Base-by-base conservation (phyloP, 2,113 vertebrate genomes). In the Stigmatopora nigra region DNA sequence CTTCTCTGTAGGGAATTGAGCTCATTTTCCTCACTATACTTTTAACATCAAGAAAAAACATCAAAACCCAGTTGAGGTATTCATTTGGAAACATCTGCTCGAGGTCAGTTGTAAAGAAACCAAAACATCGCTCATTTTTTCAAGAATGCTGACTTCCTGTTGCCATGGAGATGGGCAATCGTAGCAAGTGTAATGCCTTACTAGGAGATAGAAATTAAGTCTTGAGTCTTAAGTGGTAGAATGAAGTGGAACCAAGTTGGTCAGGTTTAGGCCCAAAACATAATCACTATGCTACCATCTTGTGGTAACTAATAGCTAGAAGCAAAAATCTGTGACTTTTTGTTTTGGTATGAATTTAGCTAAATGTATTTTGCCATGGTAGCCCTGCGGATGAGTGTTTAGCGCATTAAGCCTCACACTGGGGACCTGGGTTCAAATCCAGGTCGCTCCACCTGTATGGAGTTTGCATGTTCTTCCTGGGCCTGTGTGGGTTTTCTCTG, bases 211-310 rank as follows among this genome's bases (percentile, higher is more conserved):
- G 64, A 80, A 65, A 51, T 60, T 71, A 52, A 55, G 35, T 38
- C 25, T 45, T 61, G 46, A 68, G 69, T 70, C 66, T 65, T 72
- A 57, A 75, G 25, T 59, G 76, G 65, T 69, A 16, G 67, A 70
- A 67, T 64, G 64, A 76, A 77, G 78, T 76, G 78, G 72, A 88
- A 85, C 80, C n/a, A n/a, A n/a, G n/a, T n/a, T 17, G 6, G 9
- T 51, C 14, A 51, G n/a, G 2, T n/a, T 51, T 10, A 9, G 7
- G 19, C 48, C 48, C 48, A 5, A 51, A 56, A 25, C 15, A 56
- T 15, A 56, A 31, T 6, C 22, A 31, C 53, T 69, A 48, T 73
- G 36, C 64, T 67, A 11, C 78, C 71, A 71, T 53, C 78, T 12
- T 57, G n/a, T 77, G 85, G 64, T 61, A 3, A 3, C 47, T 64